Conservation (phyloP, 2,888 invertebrate species). For the Eristalinus aeneus region DNA sequence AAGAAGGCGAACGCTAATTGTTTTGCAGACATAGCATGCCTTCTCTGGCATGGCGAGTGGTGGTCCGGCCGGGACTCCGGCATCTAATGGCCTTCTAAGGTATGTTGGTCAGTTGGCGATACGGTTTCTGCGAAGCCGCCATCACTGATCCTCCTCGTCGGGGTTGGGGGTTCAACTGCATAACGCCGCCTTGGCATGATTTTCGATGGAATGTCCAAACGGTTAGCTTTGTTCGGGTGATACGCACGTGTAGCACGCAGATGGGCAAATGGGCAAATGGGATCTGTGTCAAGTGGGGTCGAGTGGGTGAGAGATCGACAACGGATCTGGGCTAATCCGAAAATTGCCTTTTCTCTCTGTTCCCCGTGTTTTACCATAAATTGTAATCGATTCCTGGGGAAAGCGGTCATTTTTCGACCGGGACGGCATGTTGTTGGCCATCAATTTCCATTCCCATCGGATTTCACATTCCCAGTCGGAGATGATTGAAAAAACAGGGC, state of each 20-base stretch:
- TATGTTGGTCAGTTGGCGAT: neutral
- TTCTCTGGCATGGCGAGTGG: neutral
- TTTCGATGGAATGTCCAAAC: neutral
- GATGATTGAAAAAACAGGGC: neutral
- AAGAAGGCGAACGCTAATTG: slow-evolving; percentile 1
- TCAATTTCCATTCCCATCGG: neutral
- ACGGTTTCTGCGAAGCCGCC: neutral
- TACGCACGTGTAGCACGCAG: neutral
- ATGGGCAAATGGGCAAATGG: neutral
- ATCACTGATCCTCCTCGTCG: neutral
- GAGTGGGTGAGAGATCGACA: neutral
- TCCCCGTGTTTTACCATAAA: no score
- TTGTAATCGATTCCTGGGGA: no score
- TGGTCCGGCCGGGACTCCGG: neutral
- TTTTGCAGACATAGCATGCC: neutral
- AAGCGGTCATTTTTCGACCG: no score
- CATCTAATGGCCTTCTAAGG: neutral
- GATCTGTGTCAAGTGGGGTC: neutral
- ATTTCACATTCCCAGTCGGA: neutral
- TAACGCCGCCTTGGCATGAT: neutral
- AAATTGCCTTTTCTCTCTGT: no score
- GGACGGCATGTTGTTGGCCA: neutral
- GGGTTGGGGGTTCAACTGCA: neutral
- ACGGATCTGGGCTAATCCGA: no score
- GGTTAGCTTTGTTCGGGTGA: neutral